Evolutionary conservation across 92 coral and sea anemone genomes (phyloP).

Genomic region (Metridium senile): DNA sequence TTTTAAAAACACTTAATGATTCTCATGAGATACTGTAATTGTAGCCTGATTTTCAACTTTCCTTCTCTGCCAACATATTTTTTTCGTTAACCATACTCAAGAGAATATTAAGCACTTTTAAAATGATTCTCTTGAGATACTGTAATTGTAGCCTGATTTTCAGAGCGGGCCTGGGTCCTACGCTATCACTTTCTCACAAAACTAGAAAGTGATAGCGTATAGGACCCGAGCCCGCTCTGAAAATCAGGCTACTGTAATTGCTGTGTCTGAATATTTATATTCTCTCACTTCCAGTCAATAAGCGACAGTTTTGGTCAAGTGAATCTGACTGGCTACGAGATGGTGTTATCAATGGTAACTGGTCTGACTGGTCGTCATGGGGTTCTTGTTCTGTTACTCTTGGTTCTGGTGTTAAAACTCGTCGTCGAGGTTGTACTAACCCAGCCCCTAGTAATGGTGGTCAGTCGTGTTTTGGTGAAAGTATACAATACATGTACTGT

Average conservation of each 20-base stretch:
- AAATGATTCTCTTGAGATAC: no score
- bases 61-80: no score
- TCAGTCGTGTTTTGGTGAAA: slow-evolving; percentile 58
- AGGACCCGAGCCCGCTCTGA: no score
- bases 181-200: no score
- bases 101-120: no score
- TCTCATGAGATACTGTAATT: no score
- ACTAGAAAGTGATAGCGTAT: no score
- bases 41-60: no score
- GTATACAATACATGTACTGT: slow-evolving; percentile 44
- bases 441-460: slow-evolving; percentile 92
- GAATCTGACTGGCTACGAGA: slow-evolving; percentile 65
- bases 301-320: slow-evolving; percentile 39
- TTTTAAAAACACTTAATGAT: no score
- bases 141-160: no score
- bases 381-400: slow-evolving; percentile 56
- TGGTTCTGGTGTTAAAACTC: slow-evolving; percentile 55
- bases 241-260: neutral
- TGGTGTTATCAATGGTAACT: slow-evolving; percentile 87
- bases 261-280: neutral
- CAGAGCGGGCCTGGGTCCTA: no score
- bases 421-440: slow-evolving; percentile 58
- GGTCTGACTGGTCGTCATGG: slow-evolving; percentile 90
- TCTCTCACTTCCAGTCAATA: slow-evolving; percentile 23
- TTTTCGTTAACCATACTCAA: no score